phyloP scores from a whole-genome alignment of 2,888 invertebrate species.

The Gandaritis pyraliata region DNA sequence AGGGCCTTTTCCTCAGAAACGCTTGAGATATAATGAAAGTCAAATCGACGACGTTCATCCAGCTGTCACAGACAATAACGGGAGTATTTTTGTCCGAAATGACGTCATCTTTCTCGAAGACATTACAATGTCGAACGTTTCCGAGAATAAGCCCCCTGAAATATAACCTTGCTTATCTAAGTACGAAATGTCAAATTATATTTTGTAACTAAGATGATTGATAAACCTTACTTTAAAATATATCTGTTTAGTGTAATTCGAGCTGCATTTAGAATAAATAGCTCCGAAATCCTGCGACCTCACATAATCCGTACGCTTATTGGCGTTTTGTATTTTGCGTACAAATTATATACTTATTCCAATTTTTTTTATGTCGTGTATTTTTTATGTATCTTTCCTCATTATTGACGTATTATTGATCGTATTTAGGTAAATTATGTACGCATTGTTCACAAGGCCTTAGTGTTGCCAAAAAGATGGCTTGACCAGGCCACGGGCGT shows the following conservation, averaged over 20 bases:
- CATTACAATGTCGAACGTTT: not conserved
- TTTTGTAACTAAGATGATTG: conserved; percentile 11
- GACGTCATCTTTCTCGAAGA: no score
- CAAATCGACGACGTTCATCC: no score
- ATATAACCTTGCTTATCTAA: conserved; percentile 17
- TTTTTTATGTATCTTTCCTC: conserved; percentile 47
- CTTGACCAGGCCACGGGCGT: conserved; percentile 14
- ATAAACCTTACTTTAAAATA: conserved; percentile 1
- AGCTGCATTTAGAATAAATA: conserved; percentile 17
- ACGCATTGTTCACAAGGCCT: conserved; percentile 43
- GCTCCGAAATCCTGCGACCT: conserved; percentile 23
- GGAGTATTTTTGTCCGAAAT: no score
- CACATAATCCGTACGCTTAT: conserved; percentile 35
- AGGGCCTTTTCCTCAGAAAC: not conserved
- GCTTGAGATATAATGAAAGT: not conserved
- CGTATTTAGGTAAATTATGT: conserved; percentile 59
- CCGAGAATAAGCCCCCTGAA: not conserved
- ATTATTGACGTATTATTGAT: conserved; percentile 62
- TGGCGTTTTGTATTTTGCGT: conserved; percentile 40
- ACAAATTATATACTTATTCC: conserved; percentile 54
- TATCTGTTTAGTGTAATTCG: conserved; percentile 10
- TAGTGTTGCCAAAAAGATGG: conserved; percentile 51
- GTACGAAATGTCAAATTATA: conserved; percentile 36
- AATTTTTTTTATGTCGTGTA: conserved; percentile 49
- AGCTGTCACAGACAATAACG: no score